Percentiles rank a stretch among this genome's conserved stretches.
phyloP scores from a whole-genome alignment of 2,113 vertebrate genomes.

The Elgaria multicarinata region DNA sequence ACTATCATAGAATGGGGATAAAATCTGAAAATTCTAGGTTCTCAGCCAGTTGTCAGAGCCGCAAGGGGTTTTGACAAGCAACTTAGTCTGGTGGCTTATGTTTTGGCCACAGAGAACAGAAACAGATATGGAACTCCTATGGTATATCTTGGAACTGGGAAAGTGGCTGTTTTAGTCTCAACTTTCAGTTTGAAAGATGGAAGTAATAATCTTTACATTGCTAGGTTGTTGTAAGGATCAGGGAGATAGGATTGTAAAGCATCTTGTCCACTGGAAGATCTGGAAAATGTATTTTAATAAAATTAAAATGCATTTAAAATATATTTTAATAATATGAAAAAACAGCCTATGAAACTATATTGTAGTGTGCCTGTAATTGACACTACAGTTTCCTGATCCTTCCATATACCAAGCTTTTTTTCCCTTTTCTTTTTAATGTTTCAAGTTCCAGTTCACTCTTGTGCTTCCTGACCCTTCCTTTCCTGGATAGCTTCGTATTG shows the following conservation, averaged over 20 bases:
- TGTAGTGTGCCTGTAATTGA: background rate
- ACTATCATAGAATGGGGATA: background rate
- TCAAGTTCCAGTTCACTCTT: background rate
- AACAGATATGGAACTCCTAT: background rate
- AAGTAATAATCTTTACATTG: background rate
- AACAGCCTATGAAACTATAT: background rate
- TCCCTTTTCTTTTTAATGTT: too few species aligned
- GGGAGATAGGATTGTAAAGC: background rate
- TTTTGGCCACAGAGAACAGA: background rate
- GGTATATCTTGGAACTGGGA: too few species aligned
- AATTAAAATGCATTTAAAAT: background rate
- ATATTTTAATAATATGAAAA: background rate
- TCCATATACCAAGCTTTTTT: background rate
- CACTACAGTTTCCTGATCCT: background rate
- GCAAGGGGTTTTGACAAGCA: background rate
- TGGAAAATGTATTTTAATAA: background rate
- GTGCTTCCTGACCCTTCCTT: background rate
- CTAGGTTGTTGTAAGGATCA: background rate
- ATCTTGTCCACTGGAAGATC: background rate
- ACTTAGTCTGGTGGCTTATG: background rate
- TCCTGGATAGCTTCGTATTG: background rate
- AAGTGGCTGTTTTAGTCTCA: background rate
- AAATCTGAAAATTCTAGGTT: background rate
- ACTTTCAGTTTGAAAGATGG: background rate
- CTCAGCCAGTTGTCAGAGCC: fast-evolving